Percentiles rank a stretch among this genome's conserved stretches.
Evolutionary conservation across 2,113 vertebrate species (phyloP).

Genomic region (Rhineura floridana): DNA sequence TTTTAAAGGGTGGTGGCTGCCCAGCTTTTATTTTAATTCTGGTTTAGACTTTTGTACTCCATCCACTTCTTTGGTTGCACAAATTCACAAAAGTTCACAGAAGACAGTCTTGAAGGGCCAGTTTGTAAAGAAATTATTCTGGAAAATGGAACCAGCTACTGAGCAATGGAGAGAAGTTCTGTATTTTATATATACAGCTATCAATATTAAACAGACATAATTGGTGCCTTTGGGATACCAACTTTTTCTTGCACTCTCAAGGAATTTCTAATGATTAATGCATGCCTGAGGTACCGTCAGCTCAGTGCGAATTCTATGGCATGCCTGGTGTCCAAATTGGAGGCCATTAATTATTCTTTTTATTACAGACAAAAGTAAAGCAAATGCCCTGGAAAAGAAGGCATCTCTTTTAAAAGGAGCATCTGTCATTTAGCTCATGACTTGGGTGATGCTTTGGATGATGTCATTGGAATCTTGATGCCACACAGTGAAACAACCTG

Average conservation of each 20-base stretch:
- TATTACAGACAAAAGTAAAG: constrained; percentile 20
- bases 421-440: background rate
- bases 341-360: constrained; percentile 24
- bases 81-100: constrained; percentile 11
- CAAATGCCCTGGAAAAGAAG: background rate
- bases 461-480: background rate
- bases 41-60: background rate
- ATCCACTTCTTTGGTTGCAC: background rate
- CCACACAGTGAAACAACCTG: background rate
- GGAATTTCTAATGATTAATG: constrained; percentile 44
- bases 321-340: constrained; percentile 1
- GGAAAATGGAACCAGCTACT: background rate
- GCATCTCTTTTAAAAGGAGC: background rate
- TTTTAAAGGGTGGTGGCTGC: background rate
- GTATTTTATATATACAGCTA: constrained; percentile 37
- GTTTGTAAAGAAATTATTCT: constrained; percentile 6
- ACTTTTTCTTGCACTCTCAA: constrained; percentile 18
- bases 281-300: background rate
- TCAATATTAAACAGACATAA: constrained; percentile 40
- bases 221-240: constrained; percentile 32
- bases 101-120: background rate
- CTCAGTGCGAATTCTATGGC: constrained; percentile 4
- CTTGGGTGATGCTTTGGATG: background rate
- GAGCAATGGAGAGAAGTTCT: background rate
- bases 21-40: background rate